A percentile compares a stretch with the other conserved stretches of the same genome.
Evolutionary conservation across 2,888 invertebrate genomes (phyloP).

Genomic region (Protophormia terraenovae): DNA sequence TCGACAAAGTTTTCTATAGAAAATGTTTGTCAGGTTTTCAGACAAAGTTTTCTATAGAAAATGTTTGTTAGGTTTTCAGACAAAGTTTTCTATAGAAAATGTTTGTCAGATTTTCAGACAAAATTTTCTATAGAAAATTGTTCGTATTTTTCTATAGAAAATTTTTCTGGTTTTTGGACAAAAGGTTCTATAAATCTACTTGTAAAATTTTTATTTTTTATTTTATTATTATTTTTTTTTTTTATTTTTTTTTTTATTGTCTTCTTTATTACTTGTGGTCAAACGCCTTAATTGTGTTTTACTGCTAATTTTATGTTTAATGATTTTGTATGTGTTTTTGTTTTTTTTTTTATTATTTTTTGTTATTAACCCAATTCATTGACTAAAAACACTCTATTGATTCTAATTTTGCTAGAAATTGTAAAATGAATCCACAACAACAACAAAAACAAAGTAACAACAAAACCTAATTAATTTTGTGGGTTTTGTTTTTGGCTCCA

Average conservation of each 20-base stretch:
- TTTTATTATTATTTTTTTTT: too few relatives aligned
- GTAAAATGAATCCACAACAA: slow-evolving; percentile 1
- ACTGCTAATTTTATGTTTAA: background rate
- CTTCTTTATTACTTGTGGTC: background rate
- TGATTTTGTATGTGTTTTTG: too few relatives aligned
- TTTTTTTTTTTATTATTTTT: background rate
- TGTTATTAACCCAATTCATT: background rate
- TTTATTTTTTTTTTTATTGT: background rate
- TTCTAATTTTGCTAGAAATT: slow-evolving; percentile 13
- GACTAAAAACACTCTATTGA: background rate
- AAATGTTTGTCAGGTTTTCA: too few relatives aligned
- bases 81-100: background rate
- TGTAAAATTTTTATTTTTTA: too few relatives aligned
- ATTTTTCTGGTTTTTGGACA: too few relatives aligned
- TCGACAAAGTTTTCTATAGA: background rate
- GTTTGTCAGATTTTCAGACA: background rate
- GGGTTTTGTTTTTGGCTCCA: background rate
- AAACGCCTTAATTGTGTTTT: background rate
- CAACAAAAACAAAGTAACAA: slow-evolving; percentile 30
- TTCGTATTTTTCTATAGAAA: background rate
- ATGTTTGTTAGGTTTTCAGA: background rate
- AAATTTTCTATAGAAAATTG: background rate
- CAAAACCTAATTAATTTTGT: slow-evolving; percentile 60
- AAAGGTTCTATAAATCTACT: too few relatives aligned
- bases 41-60: too few relatives aligned